Conservation (phyloP, 2,797 vertebrate species). For the Mycteria americana region DNA sequence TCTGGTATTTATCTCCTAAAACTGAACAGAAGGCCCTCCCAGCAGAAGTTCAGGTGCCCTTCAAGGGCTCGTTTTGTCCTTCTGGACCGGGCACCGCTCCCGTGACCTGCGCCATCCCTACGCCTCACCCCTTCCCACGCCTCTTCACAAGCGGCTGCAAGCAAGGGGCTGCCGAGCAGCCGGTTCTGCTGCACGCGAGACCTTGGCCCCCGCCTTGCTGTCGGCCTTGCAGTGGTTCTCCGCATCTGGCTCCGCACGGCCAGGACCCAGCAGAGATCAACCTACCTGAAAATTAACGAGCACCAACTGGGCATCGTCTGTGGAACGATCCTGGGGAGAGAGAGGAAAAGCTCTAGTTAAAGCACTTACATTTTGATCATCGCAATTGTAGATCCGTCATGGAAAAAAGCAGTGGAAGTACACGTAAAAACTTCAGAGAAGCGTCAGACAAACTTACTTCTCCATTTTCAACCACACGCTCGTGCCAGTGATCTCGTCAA, state of each 20-base stretch:
- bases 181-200: rapidly evolving
- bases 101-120: neutral
- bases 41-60: neutral
- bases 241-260: neutral
- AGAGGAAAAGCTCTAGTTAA: neutral
- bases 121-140: neutral
- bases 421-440: neutral
- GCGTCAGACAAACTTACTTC: neutral
- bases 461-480: neutral
- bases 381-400: rapidly evolving
- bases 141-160: neutral
- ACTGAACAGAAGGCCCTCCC: neutral
- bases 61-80: neutral
- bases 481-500: neutral
- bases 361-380: neutral
- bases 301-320: neutral
- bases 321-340: neutral
- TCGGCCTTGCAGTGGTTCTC: rapidly evolving
- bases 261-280: neutral
- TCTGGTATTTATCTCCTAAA: neutral
- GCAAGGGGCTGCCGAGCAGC: rapidly evolving
- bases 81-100: neutral
- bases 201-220: rapidly evolving
- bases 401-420: neutral
- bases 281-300: neutral